Evolutionary conservation across 1,140 invertebrate species (phyloP).

Genomic region (Calephelis nemesis): DNA sequence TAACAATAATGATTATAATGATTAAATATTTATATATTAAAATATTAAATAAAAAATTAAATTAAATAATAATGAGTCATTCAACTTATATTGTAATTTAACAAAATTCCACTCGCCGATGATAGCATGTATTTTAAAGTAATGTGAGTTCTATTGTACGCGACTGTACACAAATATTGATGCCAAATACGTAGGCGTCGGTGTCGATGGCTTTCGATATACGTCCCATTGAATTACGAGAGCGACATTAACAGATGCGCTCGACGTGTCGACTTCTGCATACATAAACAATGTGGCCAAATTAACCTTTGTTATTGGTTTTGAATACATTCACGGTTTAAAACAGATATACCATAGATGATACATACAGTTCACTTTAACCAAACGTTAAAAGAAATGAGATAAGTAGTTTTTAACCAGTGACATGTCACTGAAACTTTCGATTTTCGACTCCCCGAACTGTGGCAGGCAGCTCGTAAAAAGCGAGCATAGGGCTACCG

Average conservation of each 20-base stretch:
- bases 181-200: slow-evolving; percentile 34
- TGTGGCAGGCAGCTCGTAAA: too few relatives aligned
- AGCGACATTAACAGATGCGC: slow-evolving; percentile 31
- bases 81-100: neutral
- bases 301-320: slow-evolving; percentile 3
- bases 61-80: too few relatives aligned
- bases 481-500: too few relatives aligned
- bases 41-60: too few relatives aligned
- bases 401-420: too few relatives aligned
- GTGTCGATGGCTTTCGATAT: slow-evolving; percentile 42
- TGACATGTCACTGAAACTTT: too few relatives aligned
- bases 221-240: slow-evolving; percentile 37
- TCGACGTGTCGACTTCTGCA: slow-evolving; percentile 12
- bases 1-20: too few relatives aligned
- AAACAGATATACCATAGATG: too few relatives aligned
- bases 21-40: too few relatives aligned
- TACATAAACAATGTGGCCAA: slow-evolving; percentile 7
- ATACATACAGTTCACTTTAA: too few relatives aligned
- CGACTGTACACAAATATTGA: slow-evolving; percentile 33
- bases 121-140: neutral
- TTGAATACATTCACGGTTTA: neutral
- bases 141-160: slow-evolving; percentile 9
- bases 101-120: neutral
- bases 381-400: too few relatives aligned
- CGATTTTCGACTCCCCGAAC: too few relatives aligned